Percentiles rank a stretch among this genome's conserved stretches.
These are phyloP conservation scores for Thyatira batis DNA, from an alignment of 2,888 invertebrate species.

Conservation along the genomic window DNA sequence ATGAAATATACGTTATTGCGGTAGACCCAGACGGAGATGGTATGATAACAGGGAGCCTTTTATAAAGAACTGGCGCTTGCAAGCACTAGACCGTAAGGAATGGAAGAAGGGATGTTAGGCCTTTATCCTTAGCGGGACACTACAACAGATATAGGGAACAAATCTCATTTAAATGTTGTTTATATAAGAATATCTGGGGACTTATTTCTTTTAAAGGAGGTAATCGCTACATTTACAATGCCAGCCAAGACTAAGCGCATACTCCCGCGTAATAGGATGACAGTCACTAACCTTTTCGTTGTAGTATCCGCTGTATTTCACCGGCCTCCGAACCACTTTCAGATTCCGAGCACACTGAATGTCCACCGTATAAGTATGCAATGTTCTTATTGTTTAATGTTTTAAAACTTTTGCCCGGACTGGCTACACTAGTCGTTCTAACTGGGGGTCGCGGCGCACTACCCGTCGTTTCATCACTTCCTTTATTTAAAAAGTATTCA, in stretches of 20 bases:
- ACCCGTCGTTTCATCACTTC: conserved; percentile 29
- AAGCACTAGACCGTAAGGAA: no score
- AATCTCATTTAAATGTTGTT: no score
- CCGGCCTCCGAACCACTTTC: conserved; percentile 89
- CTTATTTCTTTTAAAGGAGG: no score
- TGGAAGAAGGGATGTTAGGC: no score
- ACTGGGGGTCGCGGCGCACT: conserved; percentile 63
- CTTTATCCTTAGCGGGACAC: no score
- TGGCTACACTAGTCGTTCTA: conserved; percentile 63
- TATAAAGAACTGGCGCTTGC: no score
- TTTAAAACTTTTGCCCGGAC: conserved; percentile 35
- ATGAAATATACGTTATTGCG: no score
- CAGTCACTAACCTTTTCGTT: conserved; percentile 46
- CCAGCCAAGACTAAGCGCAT: neutral
- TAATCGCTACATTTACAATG: no score
- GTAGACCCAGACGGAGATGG: no score
- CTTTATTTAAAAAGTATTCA: conserved; percentile 27
- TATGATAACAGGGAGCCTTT: no score
- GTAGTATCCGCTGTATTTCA: conserved; percentile 85
- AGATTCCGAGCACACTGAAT: conserved; percentile 80
- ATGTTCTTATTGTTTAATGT: conserved; percentile 40
- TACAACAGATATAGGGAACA: no score
- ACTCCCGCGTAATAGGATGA: conserved; percentile 9
- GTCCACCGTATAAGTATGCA: conserved; percentile 27
- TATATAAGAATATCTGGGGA: no score